Percentiles rank a stretch among this genome's conserved stretches.
Evolutionary conservation across 2,113 vertebrate genomes (phyloP).

Genomic region (Kobus ellipsiprymnus): DNA sequence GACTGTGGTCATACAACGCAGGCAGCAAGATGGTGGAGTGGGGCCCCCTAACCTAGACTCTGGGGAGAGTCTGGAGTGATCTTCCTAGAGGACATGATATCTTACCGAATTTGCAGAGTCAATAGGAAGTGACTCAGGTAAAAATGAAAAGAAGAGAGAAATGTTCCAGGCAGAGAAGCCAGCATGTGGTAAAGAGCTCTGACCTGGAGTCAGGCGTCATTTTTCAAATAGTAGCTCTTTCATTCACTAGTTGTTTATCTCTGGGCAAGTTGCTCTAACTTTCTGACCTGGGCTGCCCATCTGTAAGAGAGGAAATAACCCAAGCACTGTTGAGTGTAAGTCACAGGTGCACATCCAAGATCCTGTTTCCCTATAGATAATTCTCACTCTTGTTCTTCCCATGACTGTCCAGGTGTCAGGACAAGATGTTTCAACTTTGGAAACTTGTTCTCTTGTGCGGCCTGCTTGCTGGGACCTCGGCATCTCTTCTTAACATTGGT

Average conservation of each 20-base stretch:
- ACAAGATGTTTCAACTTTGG: constrained; percentile 58
- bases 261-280: not conserved
- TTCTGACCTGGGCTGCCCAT: not conserved
- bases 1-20: not conserved
- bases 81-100: not conserved
- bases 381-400: not conserved
- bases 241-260: not conserved
- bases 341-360: not conserved
- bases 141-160: not conserved
- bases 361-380: not conserved
- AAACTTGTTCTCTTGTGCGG: constrained; percentile 41
- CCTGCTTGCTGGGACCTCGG: constrained; percentile 38
- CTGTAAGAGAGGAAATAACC: not conserved
- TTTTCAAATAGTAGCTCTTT: not conserved
- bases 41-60: not conserved
- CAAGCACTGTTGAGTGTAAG: not conserved
- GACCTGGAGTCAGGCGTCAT: not conserved
- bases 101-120: not conserved
- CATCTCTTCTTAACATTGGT: not conserved
- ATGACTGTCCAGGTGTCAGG: not conserved
- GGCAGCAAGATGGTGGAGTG: not conserved
- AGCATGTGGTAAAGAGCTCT: not conserved
- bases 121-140: not conserved
- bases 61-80: not conserved
- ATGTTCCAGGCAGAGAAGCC: not conserved